Evolutionary conservation across 2,888 invertebrate species (phyloP), one percentile per base, ranked within the genome.

Genomic region (Blera fallax): DNA sequence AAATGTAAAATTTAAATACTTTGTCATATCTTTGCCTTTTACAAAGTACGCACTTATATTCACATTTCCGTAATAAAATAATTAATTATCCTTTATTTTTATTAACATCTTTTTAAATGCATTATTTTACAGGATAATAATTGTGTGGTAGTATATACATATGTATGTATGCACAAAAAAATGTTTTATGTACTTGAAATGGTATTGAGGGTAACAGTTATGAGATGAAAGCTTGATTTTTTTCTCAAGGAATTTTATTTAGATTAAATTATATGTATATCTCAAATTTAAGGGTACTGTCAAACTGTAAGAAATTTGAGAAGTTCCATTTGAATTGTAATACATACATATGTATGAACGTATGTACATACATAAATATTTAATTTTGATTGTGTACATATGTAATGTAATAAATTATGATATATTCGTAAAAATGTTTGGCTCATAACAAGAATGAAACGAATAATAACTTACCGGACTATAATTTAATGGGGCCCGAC

Each of bases 401-500:
- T 11, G 6, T 37, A 37, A 24, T 37, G 37, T 34, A 34, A 10
- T 8, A 34, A 37, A n/a, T 37, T 37, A 37, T 37, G 37, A 37
- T 37, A 11, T 18, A n/a, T n/a, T n/a, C n/a, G n/a, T n/a, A 43
- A 16, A 7, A 48, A 76, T 40, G 14, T 52, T 52, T 8, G n/a
- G 24, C 11, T 18, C 18, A 58, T 58, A 29, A 64, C 27, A 45
- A 11, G 16, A 58, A 21, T 32, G n/a, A 45, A 58, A n/a, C 7
- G 8, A 50, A 40, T 58, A 64, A 11, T 14, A 43, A 81, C 96
- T 95, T 94, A 97, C 97, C 95, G 97, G 97, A 94, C 96, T 97
- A 93, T 97, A 97, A 94, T 97, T 97, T 93, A 97, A 95, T 93
- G 97, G 97, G 91, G 97, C 97, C 92, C 97, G 96, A 94, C 97